Conservation (phyloP, 2,797 vertebrate genomes). For the Schizothorax lantsangensis region DNA sequence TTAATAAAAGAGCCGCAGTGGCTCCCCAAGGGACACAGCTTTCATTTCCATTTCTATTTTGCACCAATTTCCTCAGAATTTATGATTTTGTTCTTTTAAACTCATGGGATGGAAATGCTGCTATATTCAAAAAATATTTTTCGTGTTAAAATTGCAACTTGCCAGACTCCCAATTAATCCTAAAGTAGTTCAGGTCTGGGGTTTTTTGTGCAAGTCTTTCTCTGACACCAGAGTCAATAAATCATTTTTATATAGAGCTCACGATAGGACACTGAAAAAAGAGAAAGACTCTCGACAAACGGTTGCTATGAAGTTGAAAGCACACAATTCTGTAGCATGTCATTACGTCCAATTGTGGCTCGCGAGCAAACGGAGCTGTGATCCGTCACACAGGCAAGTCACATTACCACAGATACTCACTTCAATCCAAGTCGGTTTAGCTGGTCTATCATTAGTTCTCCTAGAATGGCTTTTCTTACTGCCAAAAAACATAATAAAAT, state of each 20-base stretch:
- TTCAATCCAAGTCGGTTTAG: neutral
- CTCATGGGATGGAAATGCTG: neutral
- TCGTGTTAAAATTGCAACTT: neutral
- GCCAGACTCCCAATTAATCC: neutral
- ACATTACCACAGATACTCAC: neutral
- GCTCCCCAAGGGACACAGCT: neutral
- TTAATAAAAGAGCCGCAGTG: too few relatives aligned
- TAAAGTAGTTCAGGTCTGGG: neutral
- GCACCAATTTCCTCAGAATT: neutral
- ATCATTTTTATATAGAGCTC: neutral
- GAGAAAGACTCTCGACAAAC: neutral
- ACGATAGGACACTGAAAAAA: too few relatives aligned
- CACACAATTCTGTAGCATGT: neutral
- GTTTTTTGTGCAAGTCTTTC: neutral
- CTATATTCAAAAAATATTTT: neutral
- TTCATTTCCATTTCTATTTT: neutral
- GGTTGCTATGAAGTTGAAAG: neutral
- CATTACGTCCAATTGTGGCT: neutral
- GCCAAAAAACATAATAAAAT: neutral
- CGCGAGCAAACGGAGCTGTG: neutral
- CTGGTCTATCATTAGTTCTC: neutral
- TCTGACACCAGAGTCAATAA: neutral
- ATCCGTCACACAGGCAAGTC: neutral
- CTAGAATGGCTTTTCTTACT: neutral
- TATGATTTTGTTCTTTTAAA: neutral